These are phyloP conservation scores for Eupithecia insigniata DNA, from an alignment of 2,888 invertebrate species.

Conservation along the genomic window DNA sequence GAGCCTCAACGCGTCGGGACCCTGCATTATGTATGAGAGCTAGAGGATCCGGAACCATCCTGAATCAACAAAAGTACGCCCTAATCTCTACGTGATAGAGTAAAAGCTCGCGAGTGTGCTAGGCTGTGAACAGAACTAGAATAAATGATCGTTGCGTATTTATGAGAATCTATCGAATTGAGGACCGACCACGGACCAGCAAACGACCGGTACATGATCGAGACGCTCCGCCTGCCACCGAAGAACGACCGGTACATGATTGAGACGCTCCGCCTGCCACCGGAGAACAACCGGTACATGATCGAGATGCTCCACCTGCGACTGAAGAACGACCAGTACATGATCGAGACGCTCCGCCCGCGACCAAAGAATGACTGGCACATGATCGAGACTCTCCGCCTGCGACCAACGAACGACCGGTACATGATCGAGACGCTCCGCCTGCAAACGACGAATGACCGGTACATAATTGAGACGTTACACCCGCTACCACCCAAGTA, in stretches of 20 bases:
- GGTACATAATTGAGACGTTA: too few relatives aligned
- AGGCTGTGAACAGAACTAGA: constrained; percentile 28
- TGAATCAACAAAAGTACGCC: not conserved
- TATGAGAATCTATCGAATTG: constrained; percentile 44
- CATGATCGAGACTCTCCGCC: not conserved
- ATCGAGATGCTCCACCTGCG: not conserved
- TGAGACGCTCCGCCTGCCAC: not conserved
- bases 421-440: constrained; percentile 13
- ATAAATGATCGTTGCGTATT: constrained; percentile 47
- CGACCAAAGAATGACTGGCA: too few relatives aligned
- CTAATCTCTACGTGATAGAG: constrained; percentile 10
- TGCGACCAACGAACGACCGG: constrained; percentile 18
- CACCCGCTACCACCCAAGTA: not conserved
- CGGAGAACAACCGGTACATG: too few relatives aligned
- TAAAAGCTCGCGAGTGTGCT: not conserved
- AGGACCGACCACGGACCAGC: constrained; percentile 13
- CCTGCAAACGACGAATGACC: too few relatives aligned
- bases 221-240: constrained; percentile 13
- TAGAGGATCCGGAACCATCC: constrained; percentile 24
- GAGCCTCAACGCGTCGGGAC: constrained; percentile 53
- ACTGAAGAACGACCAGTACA: constrained; percentile 24
- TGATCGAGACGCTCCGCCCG: constrained; percentile 15
- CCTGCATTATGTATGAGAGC: constrained; percentile 63
- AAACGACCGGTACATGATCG: constrained; percentile 19
- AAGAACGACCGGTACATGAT: too few relatives aligned